Conservation (phyloP, 2,888 invertebrate genomes). For the Microplitis deprimator region DNA sequence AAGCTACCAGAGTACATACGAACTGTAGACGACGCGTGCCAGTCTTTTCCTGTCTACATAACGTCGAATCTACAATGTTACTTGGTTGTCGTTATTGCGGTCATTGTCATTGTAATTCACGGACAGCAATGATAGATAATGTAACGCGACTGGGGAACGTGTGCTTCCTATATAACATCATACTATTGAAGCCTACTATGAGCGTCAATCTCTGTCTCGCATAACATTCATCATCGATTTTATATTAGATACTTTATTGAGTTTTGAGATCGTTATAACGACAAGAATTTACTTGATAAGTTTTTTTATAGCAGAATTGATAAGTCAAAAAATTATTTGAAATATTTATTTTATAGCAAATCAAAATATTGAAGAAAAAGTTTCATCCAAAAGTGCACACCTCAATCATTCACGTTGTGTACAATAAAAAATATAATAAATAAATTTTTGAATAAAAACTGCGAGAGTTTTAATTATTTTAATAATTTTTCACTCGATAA, state of each 20-base stretch:
- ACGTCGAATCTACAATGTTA: conserved; percentile 19
- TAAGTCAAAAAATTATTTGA: no score
- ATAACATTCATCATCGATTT: conserved; percentile 23
- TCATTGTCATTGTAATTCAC: conserved; percentile 59
- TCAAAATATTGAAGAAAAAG: no score
- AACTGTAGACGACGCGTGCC: conserved; percentile 53
- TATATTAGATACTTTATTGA: conserved; percentile 32
- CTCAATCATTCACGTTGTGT: no score
- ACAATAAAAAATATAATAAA: no score
- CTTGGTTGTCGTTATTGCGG: conserved; percentile 61
- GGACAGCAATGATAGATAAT: conserved; percentile 60
- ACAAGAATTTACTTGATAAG: neutral
- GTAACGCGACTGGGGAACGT: conserved; percentile 49
- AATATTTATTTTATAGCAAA: no score
- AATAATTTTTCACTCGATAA: no score
- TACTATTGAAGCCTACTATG: neutral
- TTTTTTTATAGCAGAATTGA: neutral
- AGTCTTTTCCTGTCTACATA: conserved; percentile 46
- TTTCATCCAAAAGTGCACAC: no score
- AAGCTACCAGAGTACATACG: conserved; percentile 64
- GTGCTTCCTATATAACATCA: conserved; percentile 35
- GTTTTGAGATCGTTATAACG: neutral
- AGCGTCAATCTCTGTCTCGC: conserved; percentile 8
- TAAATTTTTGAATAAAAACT: no score
- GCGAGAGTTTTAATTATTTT: no score